Evolutionary conservation across 1,140 invertebrate species (phyloP).

Genomic region (Conopomorpha cramerella): DNA sequence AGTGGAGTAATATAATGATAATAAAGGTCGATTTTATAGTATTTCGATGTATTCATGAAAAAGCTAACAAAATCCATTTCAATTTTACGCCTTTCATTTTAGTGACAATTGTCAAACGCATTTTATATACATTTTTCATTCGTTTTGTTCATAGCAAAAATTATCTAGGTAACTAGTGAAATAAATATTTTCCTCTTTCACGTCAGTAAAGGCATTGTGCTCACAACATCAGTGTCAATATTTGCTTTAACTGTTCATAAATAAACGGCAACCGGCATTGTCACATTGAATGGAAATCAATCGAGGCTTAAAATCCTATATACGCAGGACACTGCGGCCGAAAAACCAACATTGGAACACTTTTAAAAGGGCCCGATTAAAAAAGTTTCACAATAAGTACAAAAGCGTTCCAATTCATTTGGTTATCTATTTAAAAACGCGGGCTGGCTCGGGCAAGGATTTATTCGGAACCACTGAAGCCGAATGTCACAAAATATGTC

Average conservation of each 20-base stretch:
- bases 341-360: background rate
- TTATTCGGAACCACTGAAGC: constrained; percentile 51
- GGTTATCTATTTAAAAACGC: constrained; percentile 57
- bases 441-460: constrained; percentile 27
- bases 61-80: too few species aligned
- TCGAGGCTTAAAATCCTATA: background rate
- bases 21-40: too few species aligned
- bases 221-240: background rate
- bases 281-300: background rate
- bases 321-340: background rate
- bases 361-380: background rate
- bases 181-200: too few species aligned
- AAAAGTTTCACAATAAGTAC: constrained; percentile 16
- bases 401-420: constrained; percentile 53
- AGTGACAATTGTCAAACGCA: too few species aligned
- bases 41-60: too few species aligned
- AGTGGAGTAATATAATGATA: too few species aligned
- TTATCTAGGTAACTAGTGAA: too few species aligned
- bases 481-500: constrained; percentile 53
- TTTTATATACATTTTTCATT: too few species aligned
- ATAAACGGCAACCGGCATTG: background rate
- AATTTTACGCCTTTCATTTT: too few species aligned
- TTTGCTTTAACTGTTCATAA: too few species aligned
- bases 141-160: too few species aligned
- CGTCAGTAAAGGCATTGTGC: background rate